Evolutionary conservation across 2,888 invertebrate genomes (phyloP).

Genomic region (Blera fallax): DNA sequence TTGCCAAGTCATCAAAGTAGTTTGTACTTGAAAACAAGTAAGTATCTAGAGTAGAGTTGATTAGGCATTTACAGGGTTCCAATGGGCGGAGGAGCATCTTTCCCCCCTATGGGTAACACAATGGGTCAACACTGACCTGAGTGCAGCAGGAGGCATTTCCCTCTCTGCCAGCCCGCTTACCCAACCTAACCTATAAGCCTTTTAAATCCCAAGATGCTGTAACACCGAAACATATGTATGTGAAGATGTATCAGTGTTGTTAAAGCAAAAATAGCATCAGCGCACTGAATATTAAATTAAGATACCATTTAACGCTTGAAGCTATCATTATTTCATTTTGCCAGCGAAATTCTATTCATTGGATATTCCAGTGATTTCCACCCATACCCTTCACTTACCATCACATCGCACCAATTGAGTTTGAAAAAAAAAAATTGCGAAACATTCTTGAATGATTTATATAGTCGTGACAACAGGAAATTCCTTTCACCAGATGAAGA

Average conservation of each 20-base stretch:
- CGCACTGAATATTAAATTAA: neutral
- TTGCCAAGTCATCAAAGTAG: too few relatives aligned
- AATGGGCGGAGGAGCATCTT: too few relatives aligned
- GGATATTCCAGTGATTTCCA: neutral
- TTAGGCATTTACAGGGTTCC: too few relatives aligned
- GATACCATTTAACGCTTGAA: neutral
- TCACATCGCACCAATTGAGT: neutral
- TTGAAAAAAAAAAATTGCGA: neutral
- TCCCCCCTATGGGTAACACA: too few relatives aligned
- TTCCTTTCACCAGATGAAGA: constrained; percentile 1
- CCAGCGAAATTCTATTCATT: neutral
- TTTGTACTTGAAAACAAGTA: too few relatives aligned
- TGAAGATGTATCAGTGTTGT: neutral
- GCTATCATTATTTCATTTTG: neutral
- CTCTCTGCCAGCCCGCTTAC: too few relatives aligned
- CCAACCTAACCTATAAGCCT: too few relatives aligned
- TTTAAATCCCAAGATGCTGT: too few relatives aligned
- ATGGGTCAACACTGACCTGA: too few relatives aligned
- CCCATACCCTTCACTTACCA: neutral
- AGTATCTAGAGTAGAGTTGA: too few relatives aligned
- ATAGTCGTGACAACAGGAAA: neutral
- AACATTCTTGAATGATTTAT: constrained; percentile 7
- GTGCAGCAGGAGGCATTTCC: too few relatives aligned
- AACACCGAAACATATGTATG: neutral
- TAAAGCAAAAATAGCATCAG: neutral